phyloP scores from a whole-genome alignment of 2,888 invertebrate genomes.

The Nomada fabriciana region DNA sequence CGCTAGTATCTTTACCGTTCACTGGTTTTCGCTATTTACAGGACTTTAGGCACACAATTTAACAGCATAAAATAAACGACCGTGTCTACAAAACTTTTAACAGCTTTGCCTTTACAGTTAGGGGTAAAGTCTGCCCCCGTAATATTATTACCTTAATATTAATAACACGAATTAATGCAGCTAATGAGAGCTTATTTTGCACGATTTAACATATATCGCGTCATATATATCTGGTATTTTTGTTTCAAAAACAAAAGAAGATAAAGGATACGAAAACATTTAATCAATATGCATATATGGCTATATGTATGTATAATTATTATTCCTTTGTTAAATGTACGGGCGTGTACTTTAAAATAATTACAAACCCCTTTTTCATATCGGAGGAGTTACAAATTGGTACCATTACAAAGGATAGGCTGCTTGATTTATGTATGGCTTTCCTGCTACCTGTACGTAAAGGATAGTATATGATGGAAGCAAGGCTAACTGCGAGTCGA shows the following conservation, averaged over 20 bases:
- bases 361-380: background rate
- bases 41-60: background rate
- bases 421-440: slow-evolving; percentile 20
- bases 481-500: slow-evolving; percentile 24
- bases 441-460: background rate
- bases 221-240: too few relatives aligned
- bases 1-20: background rate
- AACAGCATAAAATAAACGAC: background rate
- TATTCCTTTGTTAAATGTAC: background rate
- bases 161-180: too few relatives aligned
- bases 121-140: background rate
- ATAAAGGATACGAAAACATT: background rate
- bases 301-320: background rate
- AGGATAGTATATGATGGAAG: background rate
- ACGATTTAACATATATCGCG: too few relatives aligned
- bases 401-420: slow-evolving; percentile 4
- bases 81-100: background rate
- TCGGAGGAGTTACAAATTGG: background rate
- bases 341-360: background rate
- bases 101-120: too few relatives aligned
- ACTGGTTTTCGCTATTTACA: background rate
- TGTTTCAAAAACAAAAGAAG: background rate
- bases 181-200: too few relatives aligned
- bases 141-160: too few relatives aligned
- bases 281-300: background rate